Evolutionary conservation across 2,888 invertebrate genomes (phyloP), one percentile per base, ranked within the genome.

Genomic region (Parascotia fuliginaria): DNA sequence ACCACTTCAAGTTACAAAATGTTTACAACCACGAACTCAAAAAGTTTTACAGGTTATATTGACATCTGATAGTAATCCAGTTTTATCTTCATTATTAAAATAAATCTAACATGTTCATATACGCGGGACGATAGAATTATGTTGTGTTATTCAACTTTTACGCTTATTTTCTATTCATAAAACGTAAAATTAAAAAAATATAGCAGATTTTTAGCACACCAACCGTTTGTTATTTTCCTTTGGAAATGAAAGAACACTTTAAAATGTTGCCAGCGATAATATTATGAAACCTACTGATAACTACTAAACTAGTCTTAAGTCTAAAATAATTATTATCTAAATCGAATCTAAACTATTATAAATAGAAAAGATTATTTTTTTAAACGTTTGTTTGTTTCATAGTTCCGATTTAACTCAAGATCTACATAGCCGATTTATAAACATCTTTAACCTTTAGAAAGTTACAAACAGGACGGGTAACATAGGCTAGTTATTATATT

Each of bases 1-100:
- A 80, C 60, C 77, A 78, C 58, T 54, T 19, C 52, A 55, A 64
- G 56, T 5, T n/a, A 12, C 6, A 13, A 13, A 43, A 22, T 32
- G 34, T 39, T 46, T 44, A 60, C 55, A 64, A 63, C 58, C 68
- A 70, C 51, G 46, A 65, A 64, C 54, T 43, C 38, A 5, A 5
- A 31, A 38, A 36, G n/a, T 12, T 39, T 41, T 27, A 59, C 70
- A 88, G 91, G 91, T 91, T 91, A 92, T 89, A 87, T 90, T 91
- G 90, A 88, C 89, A 89, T 79, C 75, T 61, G 69, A 78, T 59
- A 70, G 64, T 53, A 75, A 91, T 92, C 92, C 60, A 36, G 48
- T 72, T 68, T 56, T 79, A 91, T 91, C 87, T 60, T 49, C 24
- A 31, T 37, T 45, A 55, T 44, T 55, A 41, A 59, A 55, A 70